A percentile compares a stretch with the other conserved stretches of the same genome.
phyloP scores from a whole-genome alignment of 2,888 invertebrate species.

The Serrognathus titanus region DNA sequence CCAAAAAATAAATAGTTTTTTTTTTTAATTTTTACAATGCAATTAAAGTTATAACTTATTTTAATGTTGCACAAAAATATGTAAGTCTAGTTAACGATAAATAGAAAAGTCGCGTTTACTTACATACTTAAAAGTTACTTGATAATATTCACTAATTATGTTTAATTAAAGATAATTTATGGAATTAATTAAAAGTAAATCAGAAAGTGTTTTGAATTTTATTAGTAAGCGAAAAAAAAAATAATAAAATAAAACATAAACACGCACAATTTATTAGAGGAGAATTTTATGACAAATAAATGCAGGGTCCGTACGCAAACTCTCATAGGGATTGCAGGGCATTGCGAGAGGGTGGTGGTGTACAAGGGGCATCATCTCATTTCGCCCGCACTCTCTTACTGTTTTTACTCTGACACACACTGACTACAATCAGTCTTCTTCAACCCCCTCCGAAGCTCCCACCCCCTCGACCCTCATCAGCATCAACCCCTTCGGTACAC shows the following conservation, averaged over 20 bases:
- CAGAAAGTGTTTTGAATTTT: background rate
- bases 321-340: slow-evolving; percentile 25
- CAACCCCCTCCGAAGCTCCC: slow-evolving; percentile 28
- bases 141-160: no score
- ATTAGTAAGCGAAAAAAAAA: slow-evolving; percentile 4
- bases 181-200: no score
- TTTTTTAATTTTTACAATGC: background rate
- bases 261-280: slow-evolving; percentile 31
- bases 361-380: slow-evolving; percentile 60
- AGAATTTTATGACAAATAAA: slow-evolving; percentile 34
- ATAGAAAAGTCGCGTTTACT: no score
- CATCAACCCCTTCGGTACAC: slow-evolving; percentile 29
- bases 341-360: slow-evolving; percentile 30
- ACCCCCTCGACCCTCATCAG: slow-evolving; percentile 23
- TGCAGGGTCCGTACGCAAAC: slow-evolving; percentile 33
- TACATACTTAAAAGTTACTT: no score
- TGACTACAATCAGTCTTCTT: slow-evolving; percentile 49
- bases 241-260: slow-evolving; percentile 19
- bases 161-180: no score
- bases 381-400: slow-evolving; percentile 63
- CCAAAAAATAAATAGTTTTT: no score
- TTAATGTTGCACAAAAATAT: no score
- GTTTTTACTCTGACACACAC: slow-evolving; percentile 49
- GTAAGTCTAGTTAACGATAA: no score
- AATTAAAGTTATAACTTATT: background rate